Base-by-base conservation (phyloP, 2,113 vertebrate species). In the Mixornis gularis region DNA sequence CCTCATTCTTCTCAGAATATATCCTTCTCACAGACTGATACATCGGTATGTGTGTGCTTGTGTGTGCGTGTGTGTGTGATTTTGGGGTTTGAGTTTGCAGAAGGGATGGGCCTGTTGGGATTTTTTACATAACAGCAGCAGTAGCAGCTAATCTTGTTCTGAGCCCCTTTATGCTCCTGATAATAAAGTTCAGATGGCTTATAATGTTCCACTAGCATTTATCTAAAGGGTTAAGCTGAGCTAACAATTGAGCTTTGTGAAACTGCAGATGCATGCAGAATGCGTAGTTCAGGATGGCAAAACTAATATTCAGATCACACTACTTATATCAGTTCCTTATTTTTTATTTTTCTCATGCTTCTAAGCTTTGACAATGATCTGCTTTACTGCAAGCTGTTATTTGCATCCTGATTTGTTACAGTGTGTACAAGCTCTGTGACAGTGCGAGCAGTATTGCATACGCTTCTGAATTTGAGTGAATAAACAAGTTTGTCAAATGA, bases 91-190 rank as follows among this genome's bases (percentile, higher is more conserved):
- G 20, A 5, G 3, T 32, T 79, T 77, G 38, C 32, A 59, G 40
- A 83, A 76, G 1, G 18, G 3, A 82, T 10, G 3, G 3, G 6
- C 0, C 6, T 51, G 7, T 52, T 58, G 18, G 5, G 0, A 1
- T 34, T 77, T 85, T 90, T 72, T 53, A 32, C n/a, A 52, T 29
- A 32, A 1, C 30, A 40, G 16, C 14, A 43, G 9, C 13, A 71
- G 29, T 12, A 87, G n/a, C 36, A 72, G 29, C 55, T 79, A 46
- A 85, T 93, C 68, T 59, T 87, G 29, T 93, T 77, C 66, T 63
- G 34, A 91, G 29, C 26, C 19, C 26, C 19, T 34, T 59, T 30
- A 49, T 1, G 2, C 4, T 56, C 13, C 22, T 65, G 27, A 69
- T 84, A 81, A 70, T 17, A 70, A 43, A 88, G 19, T 24, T 92